Evolutionary conservation across 2,888 invertebrate species (phyloP).

Genomic region (Rotaria sp.): DNA sequence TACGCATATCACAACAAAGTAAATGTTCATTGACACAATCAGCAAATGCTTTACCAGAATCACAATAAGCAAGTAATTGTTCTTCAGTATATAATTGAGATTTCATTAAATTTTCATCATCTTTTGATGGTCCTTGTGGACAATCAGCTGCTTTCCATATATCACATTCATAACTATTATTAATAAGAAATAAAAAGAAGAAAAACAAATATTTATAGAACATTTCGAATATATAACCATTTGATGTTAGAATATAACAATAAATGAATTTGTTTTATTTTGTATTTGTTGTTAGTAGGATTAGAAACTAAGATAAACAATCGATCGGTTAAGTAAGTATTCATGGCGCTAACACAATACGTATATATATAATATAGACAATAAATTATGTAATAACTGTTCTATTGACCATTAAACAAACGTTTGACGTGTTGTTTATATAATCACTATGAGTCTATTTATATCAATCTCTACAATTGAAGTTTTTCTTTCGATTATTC

Average conservation of each 20-base stretch:
- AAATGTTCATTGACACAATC: constrained; percentile 37
- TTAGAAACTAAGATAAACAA: neutral
- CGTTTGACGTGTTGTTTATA: neutral
- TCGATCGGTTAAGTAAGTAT: neutral
- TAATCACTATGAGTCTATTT: neutral
- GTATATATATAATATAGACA: no score
- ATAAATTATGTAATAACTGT: neutral
- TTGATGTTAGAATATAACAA: neutral
- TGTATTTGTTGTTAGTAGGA: neutral
- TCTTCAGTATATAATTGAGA: constrained; percentile 31
- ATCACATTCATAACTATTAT: constrained; percentile 25
- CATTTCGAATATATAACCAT: neutral
- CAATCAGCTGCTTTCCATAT: constrained; percentile 40
- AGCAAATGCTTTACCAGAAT: constrained; percentile 36
- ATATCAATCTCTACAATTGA: neutral
- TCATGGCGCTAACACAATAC: neutral
- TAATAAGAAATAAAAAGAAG: neutral
- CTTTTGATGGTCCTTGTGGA: constrained; percentile 30
- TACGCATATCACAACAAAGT: constrained; percentile 36
- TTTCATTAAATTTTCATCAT: constrained; percentile 40
- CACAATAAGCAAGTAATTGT: constrained; percentile 37
- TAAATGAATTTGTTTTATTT: neutral
- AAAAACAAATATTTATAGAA: neutral
- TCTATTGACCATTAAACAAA: neutral
- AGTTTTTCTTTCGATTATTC: neutral